Evolutionary conservation across 2,113 vertebrate genomes (phyloP), one percentile per base, ranked within the genome.

Genomic region (Platichthys flesus): DNA sequence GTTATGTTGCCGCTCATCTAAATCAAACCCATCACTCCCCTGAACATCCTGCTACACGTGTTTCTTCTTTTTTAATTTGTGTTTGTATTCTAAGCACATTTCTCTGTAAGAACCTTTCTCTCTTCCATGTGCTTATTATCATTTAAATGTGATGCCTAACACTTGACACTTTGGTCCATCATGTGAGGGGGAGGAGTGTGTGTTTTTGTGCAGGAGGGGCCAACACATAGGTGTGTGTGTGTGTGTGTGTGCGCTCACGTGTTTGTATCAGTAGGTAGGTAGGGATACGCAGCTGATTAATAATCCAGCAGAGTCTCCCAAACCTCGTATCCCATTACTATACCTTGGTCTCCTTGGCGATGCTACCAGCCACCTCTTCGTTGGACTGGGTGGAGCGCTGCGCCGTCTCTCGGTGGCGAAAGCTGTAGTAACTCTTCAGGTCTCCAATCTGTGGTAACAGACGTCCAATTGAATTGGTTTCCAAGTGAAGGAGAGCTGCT

Each of bases 301-400:
- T 93, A 92, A 93, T 91, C 78, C 67, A 93, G 74, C 76, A 77
- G 66, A 45, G 76, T 81, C 82, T 64, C 86, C 71, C 40, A 45
- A 74, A 73, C 76, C 59, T 81, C 83, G 77, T 92, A 92, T 96
- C 93, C 86, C 89, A 90, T 96, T 97, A 97, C 97, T 94, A 94
- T 96, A 99, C 98, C 97, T 97, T 93, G 87, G 94, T 95, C 90
- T 99, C 98, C 94, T 94, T 96, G 89, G 95, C 92, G 89, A 99
- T 93, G 91, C 94, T 90, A 90, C 88, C 95, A 90, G 97, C 96
- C 66, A 94, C 94, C 86, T 93, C 96, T 92, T 92, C 91, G 78
- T 96, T 97, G 73, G 95, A 93, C 47, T 94, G 85, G 64, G 93
- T 87, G 82, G 97, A 98, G 71, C 96, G 94, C 93, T 95, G 96